phyloP scores from a whole-genome alignment of 2,113 vertebrate genomes.

The Copsychus sechellarum region DNA sequence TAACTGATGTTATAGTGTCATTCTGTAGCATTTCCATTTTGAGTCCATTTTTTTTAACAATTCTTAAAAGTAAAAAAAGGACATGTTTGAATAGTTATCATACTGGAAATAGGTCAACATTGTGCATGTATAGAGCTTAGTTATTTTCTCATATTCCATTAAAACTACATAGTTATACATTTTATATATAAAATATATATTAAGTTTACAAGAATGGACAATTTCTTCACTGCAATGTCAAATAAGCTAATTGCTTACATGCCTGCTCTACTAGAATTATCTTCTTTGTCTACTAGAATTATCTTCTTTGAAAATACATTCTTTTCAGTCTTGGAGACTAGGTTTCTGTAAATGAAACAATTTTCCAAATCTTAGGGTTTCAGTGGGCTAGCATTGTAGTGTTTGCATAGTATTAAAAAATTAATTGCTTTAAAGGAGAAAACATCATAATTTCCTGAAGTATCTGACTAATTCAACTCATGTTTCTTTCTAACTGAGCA shows the following conservation, averaged over 20 bases:
- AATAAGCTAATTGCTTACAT: not conserved
- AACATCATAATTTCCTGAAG: fast-evolving
- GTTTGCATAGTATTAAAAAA: not conserved
- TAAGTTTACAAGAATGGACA: too few relatives aligned
- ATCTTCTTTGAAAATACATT: not conserved
- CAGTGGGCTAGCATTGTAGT: not conserved
- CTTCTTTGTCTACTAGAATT: too few relatives aligned
- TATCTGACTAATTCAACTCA: not conserved
- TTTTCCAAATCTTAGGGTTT: not conserved
- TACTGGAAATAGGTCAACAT: not conserved
- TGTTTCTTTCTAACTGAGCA: not conserved
- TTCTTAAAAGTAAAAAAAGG: not conserved
- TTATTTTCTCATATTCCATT: not conserved
- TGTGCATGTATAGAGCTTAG: not conserved
- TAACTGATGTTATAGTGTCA: not conserved
- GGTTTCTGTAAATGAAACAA: not conserved
- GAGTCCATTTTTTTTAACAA: not conserved
- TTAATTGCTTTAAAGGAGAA: not conserved
- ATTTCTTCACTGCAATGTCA: too few relatives aligned
- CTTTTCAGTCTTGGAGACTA: not conserved
- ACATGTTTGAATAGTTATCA: not conserved
- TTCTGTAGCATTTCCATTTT: not conserved
- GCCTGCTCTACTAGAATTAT: not conserved
- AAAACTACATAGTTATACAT: not conserved
- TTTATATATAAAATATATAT: not conserved